Base-by-base conservation (phyloP, 2,797 vertebrate species). In the Onychomys torridus region DNA sequence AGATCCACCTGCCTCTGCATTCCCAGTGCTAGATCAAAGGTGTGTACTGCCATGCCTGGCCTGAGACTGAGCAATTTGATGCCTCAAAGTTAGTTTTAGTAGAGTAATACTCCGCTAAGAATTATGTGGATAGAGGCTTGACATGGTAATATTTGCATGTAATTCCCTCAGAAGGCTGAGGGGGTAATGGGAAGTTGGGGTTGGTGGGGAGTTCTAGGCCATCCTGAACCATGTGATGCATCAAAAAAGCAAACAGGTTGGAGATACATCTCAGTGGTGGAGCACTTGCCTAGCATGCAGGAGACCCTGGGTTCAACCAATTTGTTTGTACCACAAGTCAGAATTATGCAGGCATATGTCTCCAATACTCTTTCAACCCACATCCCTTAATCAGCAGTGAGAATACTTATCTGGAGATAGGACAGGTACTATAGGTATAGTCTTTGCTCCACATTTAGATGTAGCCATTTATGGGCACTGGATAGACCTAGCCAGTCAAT, bases 51-150 rank as follows among this genome's bases (percentile, higher is more conserved):
- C 34, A 37, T 55, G 34, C 34, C 67, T 71, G n/a, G 49, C 7
- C 67, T 52, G 14, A 87, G 14, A 71, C 84, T 71, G 23, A 55
- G 49, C 84, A 55, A 37, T 93, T 90, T 87, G 78, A 55, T 91
- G 23, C 85, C 55, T 92, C 49, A 95, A 95, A 37, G 79, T 92
- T 94, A 65, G n/a, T 89, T 90, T 96, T 52, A 92, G 59, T 52
- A 94, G 77, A 85, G 11, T 90, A 95, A 96, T 40, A 37, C 69
- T 89, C 43, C 83, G 89, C 65, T 95, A 49, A 93, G 86, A 94
- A 77, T 88, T 90, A 23, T 89, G 89, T 83, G 87, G 84, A 65
- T 81, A 43, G 69, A 49, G 82, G 73, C 8, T 25, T 63, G 40
- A 21, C 17, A 8, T 88, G 52, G 55, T 49, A 32, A 46, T 21